Percentiles rank a stretch among this genome's conserved stretches.
Evolutionary conservation across 2,797 vertebrate genomes (phyloP).

Genomic region (Lacerta bilineata): DNA sequence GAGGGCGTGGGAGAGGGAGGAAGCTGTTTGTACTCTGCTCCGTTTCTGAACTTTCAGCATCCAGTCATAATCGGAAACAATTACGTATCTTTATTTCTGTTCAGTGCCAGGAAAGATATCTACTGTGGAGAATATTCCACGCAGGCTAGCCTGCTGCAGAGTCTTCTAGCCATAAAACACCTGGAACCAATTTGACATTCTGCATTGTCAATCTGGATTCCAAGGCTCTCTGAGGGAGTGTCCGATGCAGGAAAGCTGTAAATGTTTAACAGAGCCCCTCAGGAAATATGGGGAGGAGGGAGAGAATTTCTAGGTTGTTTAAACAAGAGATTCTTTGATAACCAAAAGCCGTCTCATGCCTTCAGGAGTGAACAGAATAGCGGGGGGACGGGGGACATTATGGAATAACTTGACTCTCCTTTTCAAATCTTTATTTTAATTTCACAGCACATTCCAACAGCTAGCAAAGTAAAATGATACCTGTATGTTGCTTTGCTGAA

Average conservation of each 20-base stretch:
- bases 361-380: slow-evolving; percentile 28
- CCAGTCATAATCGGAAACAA: slow-evolving; percentile 65
- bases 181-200: slow-evolving; percentile 52
- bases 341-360: slow-evolving; percentile 38
- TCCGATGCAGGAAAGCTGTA: neutral
- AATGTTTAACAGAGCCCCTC: slow-evolving; percentile 44
- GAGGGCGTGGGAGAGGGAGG: neutral
- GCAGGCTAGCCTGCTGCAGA: slow-evolving; percentile 36
- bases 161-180: slow-evolving; percentile 37
- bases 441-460: slow-evolving; percentile 27
- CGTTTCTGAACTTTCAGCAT: slow-evolving; percentile 32
- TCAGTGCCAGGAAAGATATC: neutral
- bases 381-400: too few species aligned
- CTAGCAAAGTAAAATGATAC: neutral
- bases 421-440: slow-evolving; percentile 36
- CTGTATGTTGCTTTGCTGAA: neutral
- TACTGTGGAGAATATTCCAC: slow-evolving; percentile 56
- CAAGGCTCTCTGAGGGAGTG: neutral
- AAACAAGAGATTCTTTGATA: slow-evolving; percentile 51
- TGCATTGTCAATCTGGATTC: slow-evolving; percentile 16
- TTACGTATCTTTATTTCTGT: slow-evolving; percentile 25
- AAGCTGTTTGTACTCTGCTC: neutral
- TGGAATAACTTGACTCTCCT: slow-evolving; percentile 30
- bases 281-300: accelerated
- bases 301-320: slow-evolving; percentile 32